Conservation (phyloP, 1,140 invertebrate genomes). For the Drosophila tristis region DNA sequence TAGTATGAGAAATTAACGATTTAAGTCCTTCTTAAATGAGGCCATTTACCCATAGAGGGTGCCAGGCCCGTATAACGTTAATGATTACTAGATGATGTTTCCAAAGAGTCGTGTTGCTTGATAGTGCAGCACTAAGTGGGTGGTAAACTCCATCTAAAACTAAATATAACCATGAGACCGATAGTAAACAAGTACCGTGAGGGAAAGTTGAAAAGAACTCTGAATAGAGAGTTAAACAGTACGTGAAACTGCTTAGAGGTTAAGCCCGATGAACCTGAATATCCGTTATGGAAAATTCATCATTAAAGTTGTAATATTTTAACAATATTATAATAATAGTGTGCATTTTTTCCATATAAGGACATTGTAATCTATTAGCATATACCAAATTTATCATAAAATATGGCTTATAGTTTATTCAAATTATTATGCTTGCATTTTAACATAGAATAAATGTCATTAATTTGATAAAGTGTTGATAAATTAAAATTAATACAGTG, state of each 20-base stretch:
- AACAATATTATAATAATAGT: conserved; percentile 33
- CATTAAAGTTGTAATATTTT: conserved; percentile 42
- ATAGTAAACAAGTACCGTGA: conserved; percentile 89
- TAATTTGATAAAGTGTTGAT: conserved; percentile 45
- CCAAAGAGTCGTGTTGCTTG: conserved; percentile 89
- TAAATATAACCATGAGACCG: conserved; percentile 6
- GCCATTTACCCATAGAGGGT: conserved; percentile 87
- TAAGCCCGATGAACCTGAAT: conserved; percentile 44
- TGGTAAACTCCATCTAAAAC: conserved; percentile 70
- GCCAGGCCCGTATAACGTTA: conserved; percentile 88
- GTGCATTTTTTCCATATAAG: conserved; percentile 44
- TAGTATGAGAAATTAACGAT: conserved; percentile 79
- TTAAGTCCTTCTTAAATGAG: conserved; percentile 69
- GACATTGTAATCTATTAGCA: conserved; percentile 53
- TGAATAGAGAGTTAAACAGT: conserved; percentile 94
- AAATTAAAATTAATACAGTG: conserved; percentile 44
- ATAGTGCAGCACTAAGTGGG: conserved; percentile 93
- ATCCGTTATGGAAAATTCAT: conserved; percentile 57
- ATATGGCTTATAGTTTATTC: conserved; percentile 28
- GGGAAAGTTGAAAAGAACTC: conserved; percentile 89
- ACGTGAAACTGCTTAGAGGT: conserved; percentile 55
- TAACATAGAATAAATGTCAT: conserved; percentile 34
- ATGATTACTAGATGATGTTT: conserved; percentile 86
- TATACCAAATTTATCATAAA: neutral
- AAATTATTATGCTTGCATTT: conserved; percentile 40